Evolutionary conservation across 2,113 vertebrate species (phyloP).

Genomic region (Corythornis vintsioides): DNA sequence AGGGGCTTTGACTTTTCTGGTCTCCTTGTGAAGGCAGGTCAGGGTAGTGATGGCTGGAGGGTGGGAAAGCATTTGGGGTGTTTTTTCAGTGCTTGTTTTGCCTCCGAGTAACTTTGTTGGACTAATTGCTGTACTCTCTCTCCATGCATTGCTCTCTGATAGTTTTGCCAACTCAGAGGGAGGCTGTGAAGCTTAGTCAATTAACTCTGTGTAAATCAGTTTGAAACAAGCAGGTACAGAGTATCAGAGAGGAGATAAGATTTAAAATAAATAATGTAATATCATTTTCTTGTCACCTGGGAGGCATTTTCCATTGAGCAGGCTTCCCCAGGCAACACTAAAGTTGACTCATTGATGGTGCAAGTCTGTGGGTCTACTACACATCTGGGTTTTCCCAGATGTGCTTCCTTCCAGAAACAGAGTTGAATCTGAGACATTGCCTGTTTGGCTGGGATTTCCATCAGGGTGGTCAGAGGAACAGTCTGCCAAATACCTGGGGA

Average conservation of each 20-base stretch:
- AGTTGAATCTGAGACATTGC: constrained; percentile 27
- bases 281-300: constrained; percentile 24
- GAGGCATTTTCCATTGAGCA: neutral
- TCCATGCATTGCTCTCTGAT: neutral
- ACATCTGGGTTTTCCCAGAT: constrained; percentile 33
- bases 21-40: neutral
- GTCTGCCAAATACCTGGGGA: constrained; percentile 7
- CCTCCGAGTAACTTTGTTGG: neutral
- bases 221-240: neutral
- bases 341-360: constrained; percentile 25
- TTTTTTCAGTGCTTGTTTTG: neutral
- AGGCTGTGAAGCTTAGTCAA: constrained; percentile 37
- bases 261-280: neutral
- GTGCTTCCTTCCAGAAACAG: constrained; percentile 37
- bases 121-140: neutral
- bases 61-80: neutral
- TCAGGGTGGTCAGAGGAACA: constrained; percentile 21
- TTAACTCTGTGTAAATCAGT: constrained; percentile 45
- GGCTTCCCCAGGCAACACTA: constrained; percentile 11
- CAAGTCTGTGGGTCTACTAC: neutral
- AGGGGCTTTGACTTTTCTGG: neutral
- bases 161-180: constrained; percentile 4
- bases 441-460: constrained; percentile 21
- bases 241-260: neutral
- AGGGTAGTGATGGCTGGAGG: neutral